These are phyloP conservation scores for Odocoileus hemionus DNA, from an alignment of 2,113 vertebrate genomes.

Conservation along the genomic window DNA sequence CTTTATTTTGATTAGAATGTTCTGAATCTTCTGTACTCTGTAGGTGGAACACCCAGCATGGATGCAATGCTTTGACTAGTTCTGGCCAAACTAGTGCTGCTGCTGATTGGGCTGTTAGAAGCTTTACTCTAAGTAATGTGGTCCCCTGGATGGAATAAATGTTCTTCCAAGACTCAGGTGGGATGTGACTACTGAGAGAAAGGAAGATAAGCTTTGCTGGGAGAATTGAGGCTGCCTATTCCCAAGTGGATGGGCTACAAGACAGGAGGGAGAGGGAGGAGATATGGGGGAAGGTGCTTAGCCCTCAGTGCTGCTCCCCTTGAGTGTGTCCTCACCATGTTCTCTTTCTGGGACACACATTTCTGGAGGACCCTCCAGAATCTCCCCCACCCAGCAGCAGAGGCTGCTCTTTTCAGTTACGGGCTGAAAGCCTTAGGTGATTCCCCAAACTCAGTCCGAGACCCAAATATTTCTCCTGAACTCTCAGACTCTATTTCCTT, in stretches of 20 bases:
- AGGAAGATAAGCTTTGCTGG: background rate
- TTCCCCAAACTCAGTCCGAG: background rate
- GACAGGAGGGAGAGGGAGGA: too few relatives aligned
- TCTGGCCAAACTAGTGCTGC: background rate
- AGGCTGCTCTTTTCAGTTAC: background rate
- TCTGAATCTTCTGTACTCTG: background rate
- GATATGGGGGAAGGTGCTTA: rapidly evolving
- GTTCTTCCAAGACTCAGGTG: too few relatives aligned
- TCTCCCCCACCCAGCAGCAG: background rate
- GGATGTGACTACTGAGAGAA: background rate
- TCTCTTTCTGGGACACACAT: background rate
- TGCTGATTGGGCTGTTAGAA: background rate
- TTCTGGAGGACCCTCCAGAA: background rate
- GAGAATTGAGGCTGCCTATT: background rate
- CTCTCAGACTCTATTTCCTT: background rate
- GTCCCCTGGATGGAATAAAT: rapidly evolving
- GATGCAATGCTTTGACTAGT: background rate
- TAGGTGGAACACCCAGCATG: background rate
- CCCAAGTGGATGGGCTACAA: rapidly evolving
- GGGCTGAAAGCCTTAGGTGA: background rate
- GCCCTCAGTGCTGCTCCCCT: background rate
- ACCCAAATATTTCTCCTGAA: background rate
- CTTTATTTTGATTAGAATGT: background rate
- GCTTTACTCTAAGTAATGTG: rapidly evolving
- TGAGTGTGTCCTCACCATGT: rapidly evolving